Conservation (phyloP, 2,888 invertebrate species). For the Drosophila prolongata region DNA sequence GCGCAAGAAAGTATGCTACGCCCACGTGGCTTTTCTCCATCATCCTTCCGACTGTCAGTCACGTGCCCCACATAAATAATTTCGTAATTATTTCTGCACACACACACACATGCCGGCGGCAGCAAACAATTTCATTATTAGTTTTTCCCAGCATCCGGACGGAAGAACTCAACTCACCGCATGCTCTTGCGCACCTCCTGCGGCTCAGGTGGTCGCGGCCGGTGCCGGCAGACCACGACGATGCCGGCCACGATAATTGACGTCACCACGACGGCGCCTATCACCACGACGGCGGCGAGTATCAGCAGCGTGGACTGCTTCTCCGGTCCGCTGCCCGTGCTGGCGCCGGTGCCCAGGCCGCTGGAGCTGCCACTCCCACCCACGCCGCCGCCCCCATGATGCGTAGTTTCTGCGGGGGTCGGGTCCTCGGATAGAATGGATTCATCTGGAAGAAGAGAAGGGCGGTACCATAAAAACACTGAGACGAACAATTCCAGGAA, state of each 20-base stretch:
- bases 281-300: slow-evolving; percentile 84
- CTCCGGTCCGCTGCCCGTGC: slow-evolving; percentile 77
- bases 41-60: slow-evolving; percentile 29
- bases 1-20: slow-evolving; percentile 59
- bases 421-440: slow-evolving; percentile 85
- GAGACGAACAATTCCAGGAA: not conserved
- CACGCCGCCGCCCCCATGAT: slow-evolving; percentile 75
- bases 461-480: slow-evolving; percentile 6
- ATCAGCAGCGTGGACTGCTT: slow-evolving; percentile 84
- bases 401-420: slow-evolving; percentile 85
- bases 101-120: slow-evolving; percentile 35
- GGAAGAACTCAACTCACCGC: slow-evolving; percentile 79
- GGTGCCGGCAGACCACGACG: slow-evolving; percentile 84
- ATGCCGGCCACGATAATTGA: slow-evolving; percentile 85
- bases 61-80: slow-evolving; percentile 76
- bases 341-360: slow-evolving; percentile 75
- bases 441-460: slow-evolving; percentile 78
- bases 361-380: slow-evolving; percentile 53
- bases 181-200: slow-evolving; percentile 85
- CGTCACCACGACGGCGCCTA: slow-evolving; percentile 84
- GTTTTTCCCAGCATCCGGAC: slow-evolving; percentile 41
- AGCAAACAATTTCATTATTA: slow-evolving; percentile 76
- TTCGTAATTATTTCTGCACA: slow-evolving; percentile 71
- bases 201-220: slow-evolving; percentile 85
- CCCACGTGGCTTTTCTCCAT: slow-evolving; percentile 12